Conservation (phyloP, 2,113 vertebrate genomes). For the Nothocercus nigrocapillus region DNA sequence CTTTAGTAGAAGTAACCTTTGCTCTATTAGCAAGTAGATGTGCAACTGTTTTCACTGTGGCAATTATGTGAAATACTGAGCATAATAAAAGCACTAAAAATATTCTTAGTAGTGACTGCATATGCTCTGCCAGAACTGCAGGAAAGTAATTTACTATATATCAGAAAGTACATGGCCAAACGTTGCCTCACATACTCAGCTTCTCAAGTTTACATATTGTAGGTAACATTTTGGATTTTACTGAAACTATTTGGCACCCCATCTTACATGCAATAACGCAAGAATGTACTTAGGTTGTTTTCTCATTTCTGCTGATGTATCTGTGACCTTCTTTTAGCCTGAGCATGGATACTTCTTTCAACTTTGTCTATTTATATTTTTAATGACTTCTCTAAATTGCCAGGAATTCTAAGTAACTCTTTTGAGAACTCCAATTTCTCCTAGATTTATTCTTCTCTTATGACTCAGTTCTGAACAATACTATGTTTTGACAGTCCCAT, state of each 20-base stretch:
- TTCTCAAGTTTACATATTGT: neutral
- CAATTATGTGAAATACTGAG: neutral
- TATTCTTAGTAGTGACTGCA: neutral
- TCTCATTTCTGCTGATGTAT: neutral
- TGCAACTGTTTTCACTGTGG: neutral
- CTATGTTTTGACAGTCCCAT: neutral
- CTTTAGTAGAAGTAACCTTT: neutral
- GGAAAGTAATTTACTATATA: neutral
- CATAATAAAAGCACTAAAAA: neutral
- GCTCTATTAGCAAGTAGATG: neutral
- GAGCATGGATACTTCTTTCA: neutral
- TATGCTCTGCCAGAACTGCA: neutral
- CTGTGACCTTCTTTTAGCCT: neutral
- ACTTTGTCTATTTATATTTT: neutral
- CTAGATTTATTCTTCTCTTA: neutral
- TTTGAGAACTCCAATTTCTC: neutral
- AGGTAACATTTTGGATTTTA: slow-evolving; percentile 24
- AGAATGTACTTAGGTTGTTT: neutral
- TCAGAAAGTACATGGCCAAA: neutral
- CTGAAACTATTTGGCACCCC: slow-evolving; percentile 1
- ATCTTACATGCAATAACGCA: neutral
- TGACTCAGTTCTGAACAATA: neutral
- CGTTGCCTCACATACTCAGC: neutral
- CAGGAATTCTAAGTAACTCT: neutral
- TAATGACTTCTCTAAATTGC: neutral